Evolutionary conservation across 2,113 vertebrate species (phyloP).

Genomic region (Mus spicilegus): DNA sequence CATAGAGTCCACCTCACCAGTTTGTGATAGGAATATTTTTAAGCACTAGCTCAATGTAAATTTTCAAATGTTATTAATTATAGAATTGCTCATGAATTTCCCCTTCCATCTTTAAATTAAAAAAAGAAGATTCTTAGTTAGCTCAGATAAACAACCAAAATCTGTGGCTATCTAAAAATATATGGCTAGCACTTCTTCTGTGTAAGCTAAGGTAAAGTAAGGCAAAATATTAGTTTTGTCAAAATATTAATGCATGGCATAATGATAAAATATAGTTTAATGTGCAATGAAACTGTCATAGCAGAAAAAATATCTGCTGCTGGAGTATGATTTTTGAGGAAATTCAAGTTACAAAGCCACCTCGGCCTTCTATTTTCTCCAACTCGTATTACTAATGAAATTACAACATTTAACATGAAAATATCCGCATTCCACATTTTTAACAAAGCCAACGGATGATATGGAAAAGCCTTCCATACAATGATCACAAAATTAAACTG

Average conservation of each 20-base stretch:
- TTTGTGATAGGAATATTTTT: neutral
- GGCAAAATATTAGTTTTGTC: too few relatives aligned
- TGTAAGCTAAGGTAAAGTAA: neutral
- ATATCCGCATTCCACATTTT: constrained; percentile 39
- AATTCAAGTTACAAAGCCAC: neutral
- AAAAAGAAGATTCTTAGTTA: neutral
- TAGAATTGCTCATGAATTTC: neutral
- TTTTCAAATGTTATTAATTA: constrained; percentile 36
- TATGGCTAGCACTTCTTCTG: neutral
- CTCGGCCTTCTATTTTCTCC: constrained; percentile 14
- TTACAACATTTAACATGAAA: neutral
- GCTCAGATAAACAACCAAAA: neutral
- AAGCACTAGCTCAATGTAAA: neutral
- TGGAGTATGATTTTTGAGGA: neutral
- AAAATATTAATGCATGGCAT: neutral
- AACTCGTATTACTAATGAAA: constrained; percentile 22
- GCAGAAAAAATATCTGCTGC: constrained; percentile 35
- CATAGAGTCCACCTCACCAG: neutral
- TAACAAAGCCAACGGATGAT: neutral
- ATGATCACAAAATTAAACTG: constrained; percentile 41
- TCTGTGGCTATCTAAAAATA: constrained; percentile 1
- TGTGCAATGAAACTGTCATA: neutral
- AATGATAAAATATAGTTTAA: constrained; percentile 10
- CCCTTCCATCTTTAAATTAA: constrained; percentile 1
- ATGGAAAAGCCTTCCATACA: neutral